These are phyloP conservation scores for Drosophila ironensis DNA, from an alignment of 1,140 invertebrate genomes.

Conservation along the genomic window DNA sequence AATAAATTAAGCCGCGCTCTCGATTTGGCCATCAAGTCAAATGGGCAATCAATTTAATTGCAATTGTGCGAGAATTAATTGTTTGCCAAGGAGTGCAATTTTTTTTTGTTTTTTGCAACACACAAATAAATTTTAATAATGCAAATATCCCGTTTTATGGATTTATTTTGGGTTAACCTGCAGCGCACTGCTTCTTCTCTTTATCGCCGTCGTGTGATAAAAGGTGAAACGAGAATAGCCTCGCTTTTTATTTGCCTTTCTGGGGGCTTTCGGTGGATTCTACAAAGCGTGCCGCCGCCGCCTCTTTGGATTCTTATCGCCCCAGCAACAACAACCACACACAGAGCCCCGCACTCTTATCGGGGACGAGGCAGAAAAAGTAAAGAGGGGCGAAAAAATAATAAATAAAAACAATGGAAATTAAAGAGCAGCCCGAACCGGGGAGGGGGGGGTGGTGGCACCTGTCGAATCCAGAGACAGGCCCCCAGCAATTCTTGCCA, in stretches of 20 bases:
- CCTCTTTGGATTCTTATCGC: slow-evolving; percentile 48
- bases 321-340: slow-evolving; percentile 21
- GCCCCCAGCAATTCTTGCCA: slow-evolving; percentile 15
- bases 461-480: slow-evolving; percentile 45
- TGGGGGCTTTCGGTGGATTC: slow-evolving; percentile 17
- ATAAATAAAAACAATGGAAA: slow-evolving; percentile 1
- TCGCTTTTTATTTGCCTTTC: slow-evolving; percentile 47
- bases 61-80: slow-evolving; percentile 13
- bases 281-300: slow-evolving; percentile 67
- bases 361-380: slow-evolving; percentile 8
- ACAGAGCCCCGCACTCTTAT: slow-evolving; percentile 34
- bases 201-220: slow-evolving; percentile 66
- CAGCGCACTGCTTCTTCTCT: slow-evolving; percentile 31
- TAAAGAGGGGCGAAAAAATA: not conserved
- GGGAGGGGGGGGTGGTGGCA: no score
- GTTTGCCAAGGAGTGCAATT: no score
- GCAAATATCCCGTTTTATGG: not conserved
- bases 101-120: no score
- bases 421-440: slow-evolving; percentile 5
- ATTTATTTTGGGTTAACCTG: not conserved
- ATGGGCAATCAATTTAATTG: slow-evolving; percentile 17
- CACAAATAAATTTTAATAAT: no score
- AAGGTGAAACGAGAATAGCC: slow-evolving; percentile 37
- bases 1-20: slow-evolving; percentile 14
- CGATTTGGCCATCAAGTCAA: slow-evolving; percentile 1